Percentiles rank a stretch among this genome's conserved stretches.
Evolutionary conservation across 2,113 vertebrate genomes (phyloP).

Genomic region (Nibea albiflora): DNA sequence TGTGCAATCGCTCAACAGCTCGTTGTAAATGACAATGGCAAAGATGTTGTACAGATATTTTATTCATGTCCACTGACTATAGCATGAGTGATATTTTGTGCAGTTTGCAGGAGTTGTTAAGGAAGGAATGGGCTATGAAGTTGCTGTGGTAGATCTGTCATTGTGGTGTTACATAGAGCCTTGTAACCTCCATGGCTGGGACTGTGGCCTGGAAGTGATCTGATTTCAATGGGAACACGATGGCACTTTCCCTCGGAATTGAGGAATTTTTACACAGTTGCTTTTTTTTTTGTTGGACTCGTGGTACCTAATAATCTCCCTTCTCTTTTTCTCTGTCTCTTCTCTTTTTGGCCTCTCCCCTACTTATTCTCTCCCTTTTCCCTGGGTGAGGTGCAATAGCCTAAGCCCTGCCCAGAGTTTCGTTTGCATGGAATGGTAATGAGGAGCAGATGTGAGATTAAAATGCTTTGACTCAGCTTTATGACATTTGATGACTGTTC

Average conservation of each 20-base stretch:
- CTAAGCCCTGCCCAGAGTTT: slow-evolving; percentile 68
- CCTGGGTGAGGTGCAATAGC: slow-evolving; percentile 70
- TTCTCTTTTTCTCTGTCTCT: background rate
- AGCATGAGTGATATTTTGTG: slow-evolving; percentile 4
- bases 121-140: slow-evolving; percentile 38
- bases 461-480: slow-evolving; percentile 81
- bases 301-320: slow-evolving; percentile 49
- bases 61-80: background rate
- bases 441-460: slow-evolving; percentile 86
- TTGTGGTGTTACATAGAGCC: slow-evolving; percentile 41
- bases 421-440: slow-evolving; percentile 82
- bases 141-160: slow-evolving; percentile 41
- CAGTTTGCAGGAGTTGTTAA: slow-evolving; percentile 16
- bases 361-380: slow-evolving; percentile 46
- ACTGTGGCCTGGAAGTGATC: slow-evolving; percentile 48
- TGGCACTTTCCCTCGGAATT: slow-evolving; percentile 54
- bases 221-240: slow-evolving; percentile 62
- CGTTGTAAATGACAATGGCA: background rate
- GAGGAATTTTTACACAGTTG: slow-evolving; percentile 48
- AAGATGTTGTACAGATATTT: background rate
- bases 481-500: slow-evolving; percentile 83
- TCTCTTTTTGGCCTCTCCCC: slow-evolving; percentile 19
- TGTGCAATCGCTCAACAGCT: background rate
- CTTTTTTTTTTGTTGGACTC: slow-evolving; percentile 45
- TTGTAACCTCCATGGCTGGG: slow-evolving; percentile 49